Evolutionary conservation across 2,797 vertebrate species (phyloP), one percentile per base, ranked within the genome.

Genomic region (Poeciliopsis presidionis): DNA sequence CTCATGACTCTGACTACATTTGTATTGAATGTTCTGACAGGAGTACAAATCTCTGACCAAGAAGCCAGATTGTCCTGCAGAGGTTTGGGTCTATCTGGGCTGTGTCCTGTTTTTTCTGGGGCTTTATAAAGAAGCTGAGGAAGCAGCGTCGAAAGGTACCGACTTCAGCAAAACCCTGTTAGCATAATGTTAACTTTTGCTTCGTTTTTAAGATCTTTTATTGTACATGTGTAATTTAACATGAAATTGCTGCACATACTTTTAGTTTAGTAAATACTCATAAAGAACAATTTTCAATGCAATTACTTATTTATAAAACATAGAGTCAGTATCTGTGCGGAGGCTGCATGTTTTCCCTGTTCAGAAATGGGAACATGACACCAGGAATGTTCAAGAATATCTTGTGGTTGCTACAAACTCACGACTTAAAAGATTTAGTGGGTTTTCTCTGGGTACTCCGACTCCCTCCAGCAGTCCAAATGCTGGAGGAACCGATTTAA

Each of bases 21-120:
- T 73, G 9, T 78, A 14, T 65, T 76, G 45, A 78, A 83, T 55
- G 33, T 86, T 83, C 30, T 92, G 88, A 89, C 90, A 99, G 98
- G 97, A 98, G 87, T 99, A 98, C 85, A 97, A 96, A 86, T 83
- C 92, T 45, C 90, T 96, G 74, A 97, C 96, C 2, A 87, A 92
- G 75, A 94, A 92, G 72, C 90, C 97, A 45, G 94, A 94, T 8
- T 98, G 96, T 89, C 95, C 93, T 43, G 93, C 93, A 69, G 97
- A 98, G 57, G 97, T 98, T 33, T 99, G 97, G 97, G 98, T 99
- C 59, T 96, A 95, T 94, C 95, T 99, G 86, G 98, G 96, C 76
- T 99, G 98, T 78, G 95, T 96, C 0, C 93, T 97, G 81, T 99
- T 99, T 89, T 97, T 99, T 84, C 95, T 99, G 76, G 98, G 98